phyloP scores from a whole-genome alignment of 2,797 vertebrate genomes.

The Kryptopterus vitreolus region DNA sequence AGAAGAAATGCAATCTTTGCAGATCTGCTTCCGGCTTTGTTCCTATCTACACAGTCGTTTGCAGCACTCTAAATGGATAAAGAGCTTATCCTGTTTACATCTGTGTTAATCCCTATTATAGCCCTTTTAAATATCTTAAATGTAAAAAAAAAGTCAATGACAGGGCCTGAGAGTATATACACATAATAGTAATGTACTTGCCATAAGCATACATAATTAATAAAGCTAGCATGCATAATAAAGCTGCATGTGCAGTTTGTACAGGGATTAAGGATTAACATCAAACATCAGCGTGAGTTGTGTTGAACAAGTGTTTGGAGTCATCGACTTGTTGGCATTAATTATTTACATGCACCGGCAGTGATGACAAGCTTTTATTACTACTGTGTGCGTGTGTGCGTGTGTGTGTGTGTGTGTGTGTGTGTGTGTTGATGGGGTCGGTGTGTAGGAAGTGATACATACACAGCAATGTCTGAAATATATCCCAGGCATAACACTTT shows the following conservation, averaged over 20 bases:
- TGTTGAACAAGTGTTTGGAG: conserved; percentile 10
- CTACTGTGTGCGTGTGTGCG: neutral
- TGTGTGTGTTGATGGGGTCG: neutral
- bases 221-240: neutral
- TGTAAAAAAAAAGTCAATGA: conserved; percentile 4
- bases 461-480: neutral
- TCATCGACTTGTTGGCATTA: conserved; percentile 13
- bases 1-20: neutral
- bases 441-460: conserved; percentile 18
- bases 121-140: neutral
- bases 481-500: neutral
- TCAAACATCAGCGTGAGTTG: neutral
- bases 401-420: neutral
- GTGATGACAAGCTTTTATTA: conserved; percentile 3
- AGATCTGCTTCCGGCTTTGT: neutral
- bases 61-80: neutral
- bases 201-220: neutral
- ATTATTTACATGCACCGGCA: conserved; percentile 8
- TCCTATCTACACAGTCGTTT: neutral
- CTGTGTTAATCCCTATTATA: conserved; percentile 13
- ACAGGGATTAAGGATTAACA: conserved; percentile 20
- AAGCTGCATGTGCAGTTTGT: neutral
- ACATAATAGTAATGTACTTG: neutral
- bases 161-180: conserved; percentile 8
- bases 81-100: conserved; percentile 22